Percentiles rank a stretch among this genome's conserved stretches.
Evolutionary conservation across 2,888 invertebrate species (phyloP).

Genomic region (Pammene fasciana): DNA sequence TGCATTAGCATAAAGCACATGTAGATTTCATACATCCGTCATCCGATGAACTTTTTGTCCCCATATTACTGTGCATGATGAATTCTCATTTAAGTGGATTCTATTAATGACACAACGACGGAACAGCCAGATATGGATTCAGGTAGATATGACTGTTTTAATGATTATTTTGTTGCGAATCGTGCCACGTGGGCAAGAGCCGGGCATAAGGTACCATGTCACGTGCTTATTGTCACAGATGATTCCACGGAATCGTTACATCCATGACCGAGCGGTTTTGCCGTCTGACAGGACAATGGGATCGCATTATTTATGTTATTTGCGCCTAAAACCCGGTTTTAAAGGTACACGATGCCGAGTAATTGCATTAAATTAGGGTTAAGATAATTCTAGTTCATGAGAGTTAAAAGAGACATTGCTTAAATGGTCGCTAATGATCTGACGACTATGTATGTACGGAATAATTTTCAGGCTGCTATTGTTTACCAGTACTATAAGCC

Average conservation of each 20-base stretch:
- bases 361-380: constrained; percentile 31
- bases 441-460: neutral
- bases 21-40: neutral
- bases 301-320: constrained; percentile 22
- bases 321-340: constrained; percentile 29
- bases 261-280: constrained; percentile 25
- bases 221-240: constrained; percentile 21
- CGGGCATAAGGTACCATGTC: constrained; percentile 6
- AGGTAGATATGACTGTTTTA: too few species aligned
- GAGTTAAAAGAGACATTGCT: constrained; percentile 10
- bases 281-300: constrained; percentile 35
- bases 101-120: neutral
- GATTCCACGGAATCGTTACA: constrained; percentile 13
- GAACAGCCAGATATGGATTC: neutral
- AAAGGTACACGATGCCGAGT: constrained; percentile 13
- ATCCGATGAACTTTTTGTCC: neutral
- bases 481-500: neutral
- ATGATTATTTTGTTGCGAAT: neutral
- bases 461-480: neutral
- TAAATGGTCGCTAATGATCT: constrained; percentile 8
- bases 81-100: neutral
- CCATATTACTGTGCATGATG: constrained; percentile 5
- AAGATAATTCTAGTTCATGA: constrained; percentile 20
- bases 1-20: neutral
- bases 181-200: neutral